Conservation (phyloP, 2,797 vertebrate species). For the Mormyrus hasselquistii region DNA sequence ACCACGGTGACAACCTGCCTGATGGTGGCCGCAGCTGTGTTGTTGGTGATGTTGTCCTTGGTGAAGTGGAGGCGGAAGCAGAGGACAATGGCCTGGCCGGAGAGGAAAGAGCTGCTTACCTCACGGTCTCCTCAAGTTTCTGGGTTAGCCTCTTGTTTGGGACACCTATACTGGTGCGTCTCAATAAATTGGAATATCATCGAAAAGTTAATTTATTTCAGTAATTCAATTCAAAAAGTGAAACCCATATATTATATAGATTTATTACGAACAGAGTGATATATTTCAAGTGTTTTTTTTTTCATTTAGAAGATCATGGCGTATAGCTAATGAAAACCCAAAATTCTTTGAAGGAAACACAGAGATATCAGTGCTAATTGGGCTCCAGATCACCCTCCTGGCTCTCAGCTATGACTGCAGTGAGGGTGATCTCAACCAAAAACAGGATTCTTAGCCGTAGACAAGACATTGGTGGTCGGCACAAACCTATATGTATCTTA, state of each 20-base stretch:
- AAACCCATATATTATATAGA: too few relatives aligned
- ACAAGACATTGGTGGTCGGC: not conserved
- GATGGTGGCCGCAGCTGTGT: conserved; percentile 94
- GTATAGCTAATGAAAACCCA: too few relatives aligned
- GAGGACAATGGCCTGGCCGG: conserved; percentile 85
- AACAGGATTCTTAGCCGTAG: not conserved
- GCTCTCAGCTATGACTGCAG: not conserved
- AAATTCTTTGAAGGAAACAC: not conserved
- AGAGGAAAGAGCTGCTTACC: conserved; percentile 5
- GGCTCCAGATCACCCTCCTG: too few relatives aligned
- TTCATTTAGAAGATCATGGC: too few relatives aligned
- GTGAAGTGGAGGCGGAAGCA: conserved; percentile 98
- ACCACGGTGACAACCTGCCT: conserved; percentile 96
- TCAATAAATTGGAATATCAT: not conserved
- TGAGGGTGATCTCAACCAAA: not conserved
- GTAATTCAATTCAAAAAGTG: not conserved
- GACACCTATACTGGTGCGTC: not conserved
- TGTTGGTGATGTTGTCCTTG: conserved; percentile 98
- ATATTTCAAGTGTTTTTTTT: too few relatives aligned
- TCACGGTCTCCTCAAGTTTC: not conserved
- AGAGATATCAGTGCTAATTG: not conserved
- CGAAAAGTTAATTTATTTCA: not conserved
- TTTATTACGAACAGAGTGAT: too few relatives aligned
- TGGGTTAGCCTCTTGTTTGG: not conserved
- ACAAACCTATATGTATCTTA: conserved; percentile 51